Evolutionary conservation across 2,888 invertebrate genomes (phyloP), one percentile per base, ranked within the genome.

Genomic region (Seladonia tumulorum): DNA sequence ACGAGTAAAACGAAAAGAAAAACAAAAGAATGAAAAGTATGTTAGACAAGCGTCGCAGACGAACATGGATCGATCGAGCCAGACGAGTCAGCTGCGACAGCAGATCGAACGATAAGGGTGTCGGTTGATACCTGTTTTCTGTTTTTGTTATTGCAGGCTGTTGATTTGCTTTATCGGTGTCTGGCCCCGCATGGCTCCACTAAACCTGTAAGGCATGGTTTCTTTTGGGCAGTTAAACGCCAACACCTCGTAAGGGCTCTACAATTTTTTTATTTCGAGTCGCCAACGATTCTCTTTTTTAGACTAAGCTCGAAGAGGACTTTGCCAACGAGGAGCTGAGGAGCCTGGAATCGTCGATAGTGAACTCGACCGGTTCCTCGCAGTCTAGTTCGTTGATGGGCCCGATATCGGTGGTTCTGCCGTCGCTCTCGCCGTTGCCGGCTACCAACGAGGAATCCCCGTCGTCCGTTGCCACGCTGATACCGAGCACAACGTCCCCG

Each of bases 121-220:
- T 93, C 94, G 92, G 93, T 94, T 94, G 94, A 94, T 94, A 94
- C 93, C 93, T 93, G 94, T 94, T 94, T 94, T 94, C 91, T 94
- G 93, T 94, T 94, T 93, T 94, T 94, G 92, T 95, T 94, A 94
- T 95, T 95, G 91, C 94, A 95, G 95, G 94, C 94, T 94, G 94
- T 95, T 94, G 95, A 95, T 94, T 94, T 94, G 93, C 94, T 95
- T 95, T 95, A 94, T 95, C 94, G 95, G 94, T 94, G 94, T 95
- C 95, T 95, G 94, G 94, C 94, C 94, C 94, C 95, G 94, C 94
- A 95, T 94, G 94, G 95, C 94, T 94, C 94, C 94, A 93, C 93
- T 94, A 94, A 94, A 95, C 94, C 94, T 94, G 94, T 95, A 94
- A 95, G 94, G 94, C 95, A 95, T 94, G 95, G 92, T 94, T 94